Evolutionary conservation across 2,888 invertebrate species (phyloP), one percentile per base, ranked within the genome.

Genomic region (Drosophila testacea): DNA sequence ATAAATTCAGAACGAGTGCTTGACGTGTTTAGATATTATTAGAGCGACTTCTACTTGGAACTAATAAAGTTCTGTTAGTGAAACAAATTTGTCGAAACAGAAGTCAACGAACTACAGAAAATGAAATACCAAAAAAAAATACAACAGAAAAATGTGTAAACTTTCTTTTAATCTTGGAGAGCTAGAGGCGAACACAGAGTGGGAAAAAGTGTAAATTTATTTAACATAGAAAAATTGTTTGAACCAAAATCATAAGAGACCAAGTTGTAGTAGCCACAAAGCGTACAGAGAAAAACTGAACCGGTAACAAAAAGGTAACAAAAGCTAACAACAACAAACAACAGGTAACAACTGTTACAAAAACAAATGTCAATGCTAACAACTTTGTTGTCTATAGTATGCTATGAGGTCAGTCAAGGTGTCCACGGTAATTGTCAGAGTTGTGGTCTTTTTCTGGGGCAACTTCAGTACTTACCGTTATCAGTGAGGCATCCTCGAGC

Each of bases 401-500:
- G 36, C 38, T 16, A 36, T 57, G 27, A 39, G 59, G 67, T 65
- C 55, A 61, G 44, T 42, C 51, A 56, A 61, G 41, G 56, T 70
- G 57, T 64, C 39, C 47, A 42, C 42, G 11, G 13, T 13, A 34
- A 27, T 61, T 47, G 51, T 59, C n/a, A 41, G 28, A 32, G 51
- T 64, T 41, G 32, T 34, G 22, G n/a, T 22, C 44, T 5, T 9
- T 11, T 44, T 44, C 1, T 41, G 38, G 27, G 46, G 36, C 56
- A 46, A 36, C 46, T 32, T 6, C n/a, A 6, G 13, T 13, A 67
- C 87, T 90, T 89, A 92, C 92, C 89, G 92, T 92, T 82, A 92
- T 91, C 71, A 92, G 81, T 4, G 91, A 90, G 50, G 92, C 92
- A 89, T 92, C 92, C 72, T 92, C 92, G 44, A 92, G 89, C 38